phyloP scores from a whole-genome alignment of 2,888 invertebrate species.

The Magallana nippona region DNA sequence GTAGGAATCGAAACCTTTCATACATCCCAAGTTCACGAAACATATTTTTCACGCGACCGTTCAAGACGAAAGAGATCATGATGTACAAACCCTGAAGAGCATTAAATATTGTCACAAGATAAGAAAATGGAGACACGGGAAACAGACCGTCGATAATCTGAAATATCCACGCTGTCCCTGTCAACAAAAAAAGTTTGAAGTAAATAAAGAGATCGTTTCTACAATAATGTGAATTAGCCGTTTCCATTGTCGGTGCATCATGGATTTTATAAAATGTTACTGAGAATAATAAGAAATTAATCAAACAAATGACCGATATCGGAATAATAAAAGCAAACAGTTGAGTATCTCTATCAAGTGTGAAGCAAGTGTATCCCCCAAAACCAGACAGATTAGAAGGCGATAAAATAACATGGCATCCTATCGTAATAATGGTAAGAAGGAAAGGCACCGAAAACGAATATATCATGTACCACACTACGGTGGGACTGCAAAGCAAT shows the following conservation, averaged over 20 bases:
- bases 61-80: conserved; percentile 4
- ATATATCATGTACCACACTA: not conserved
- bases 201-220: not conserved
- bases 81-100: not conserved
- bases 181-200: not conserved
- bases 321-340: not conserved
- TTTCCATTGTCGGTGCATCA: not conserved
- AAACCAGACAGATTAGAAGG: not conserved
- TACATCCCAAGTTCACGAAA: not conserved
- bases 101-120: not conserved
- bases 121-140: not conserved
- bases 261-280: conserved; percentile 12
- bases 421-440: not conserved
- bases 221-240: not conserved
- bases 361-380: not conserved
- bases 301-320: not conserved
- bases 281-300: not conserved
- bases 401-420: not conserved
- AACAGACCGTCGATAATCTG: conserved; percentile 9
- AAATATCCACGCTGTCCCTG: not conserved
- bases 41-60: not conserved
- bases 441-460: not conserved
- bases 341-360: not conserved
- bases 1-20: not conserved
- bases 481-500: not conserved